Conservation (phyloP, 2,113 vertebrate species). For the Trematomus loennbergii region DNA sequence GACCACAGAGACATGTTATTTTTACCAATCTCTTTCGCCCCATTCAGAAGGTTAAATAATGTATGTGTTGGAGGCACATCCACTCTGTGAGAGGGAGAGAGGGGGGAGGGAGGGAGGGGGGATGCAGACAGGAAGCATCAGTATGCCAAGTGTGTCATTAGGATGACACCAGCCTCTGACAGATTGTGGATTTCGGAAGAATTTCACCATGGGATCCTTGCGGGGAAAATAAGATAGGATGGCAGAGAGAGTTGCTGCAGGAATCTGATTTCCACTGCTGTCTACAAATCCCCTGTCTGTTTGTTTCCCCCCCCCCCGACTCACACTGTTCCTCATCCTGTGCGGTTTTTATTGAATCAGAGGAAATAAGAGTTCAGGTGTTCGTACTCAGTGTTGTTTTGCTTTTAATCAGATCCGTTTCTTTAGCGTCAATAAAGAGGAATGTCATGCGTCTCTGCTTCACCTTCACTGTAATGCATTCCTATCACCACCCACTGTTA, state of each 20-base stretch:
- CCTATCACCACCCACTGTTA: slow-evolving; percentile 22
- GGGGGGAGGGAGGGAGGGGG: too few species aligned
- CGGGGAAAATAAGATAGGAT: slow-evolving; percentile 59
- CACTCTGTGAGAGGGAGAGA: slow-evolving; percentile 34
- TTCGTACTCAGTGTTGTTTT: background rate
- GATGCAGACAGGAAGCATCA: slow-evolving; percentile 69
- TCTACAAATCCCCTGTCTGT: slow-evolving; percentile 8
- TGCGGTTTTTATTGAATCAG: slow-evolving; percentile 39
- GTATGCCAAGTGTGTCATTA: slow-evolving; percentile 75
- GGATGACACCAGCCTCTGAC: slow-evolving; percentile 66
- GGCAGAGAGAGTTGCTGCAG: slow-evolving; percentile 37
- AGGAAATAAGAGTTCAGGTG: slow-evolving; percentile 13
- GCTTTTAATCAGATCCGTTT: slow-evolving; percentile 13
- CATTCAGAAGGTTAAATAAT: slow-evolving; percentile 74
- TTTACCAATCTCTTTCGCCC: slow-evolving; percentile 64
- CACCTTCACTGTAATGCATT: slow-evolving; percentile 32
- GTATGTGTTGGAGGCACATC: slow-evolving; percentile 60
- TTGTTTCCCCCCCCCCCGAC: slow-evolving; percentile 41
- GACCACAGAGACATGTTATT: slow-evolving; percentile 73
- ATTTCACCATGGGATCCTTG: slow-evolving; percentile 53
- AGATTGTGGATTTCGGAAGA: slow-evolving; percentile 64
- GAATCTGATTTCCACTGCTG: slow-evolving; percentile 58
- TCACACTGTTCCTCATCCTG: slow-evolving; percentile 13
- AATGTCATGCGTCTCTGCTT: slow-evolving; percentile 11
- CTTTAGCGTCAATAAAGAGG: background rate